Evolutionary conservation across 2,797 vertebrate genomes (phyloP), one percentile per base, ranked within the genome.

Genomic region (Lagodon rhomboides): DNA sequence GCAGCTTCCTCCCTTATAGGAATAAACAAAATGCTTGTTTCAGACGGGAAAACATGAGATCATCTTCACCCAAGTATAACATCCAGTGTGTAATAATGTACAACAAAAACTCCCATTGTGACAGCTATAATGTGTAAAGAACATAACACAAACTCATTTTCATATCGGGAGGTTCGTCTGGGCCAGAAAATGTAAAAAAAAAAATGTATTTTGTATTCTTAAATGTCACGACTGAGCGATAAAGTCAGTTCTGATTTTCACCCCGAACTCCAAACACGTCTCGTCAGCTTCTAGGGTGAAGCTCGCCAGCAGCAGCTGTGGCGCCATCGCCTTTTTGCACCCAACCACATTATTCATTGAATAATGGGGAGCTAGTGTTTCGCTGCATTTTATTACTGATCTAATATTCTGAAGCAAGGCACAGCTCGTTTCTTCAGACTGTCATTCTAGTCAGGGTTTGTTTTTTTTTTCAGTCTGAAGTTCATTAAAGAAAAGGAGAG

Each of bases 21-120:
- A 75, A 49, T 74, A 55, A 25, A 74, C 55, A 46, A 12, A 20
- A 12, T n/a, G 66, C 49, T 66, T 67, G 15, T 68, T 54, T 20
- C 20, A 38, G 60, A 17, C 6, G 51, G 27, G 17, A 30, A 17
- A 3, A 30, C 15, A 23, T 12, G 20, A 60, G 44, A 20, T 49
- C 5, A 27, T 68, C 3, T 46, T 15, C 54, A 15, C 44, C 17
- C 66, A 44, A 47, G 20, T 41, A 1, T 38, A 3, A 67, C n/a
- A 62, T 18, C 41, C n/a, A 67, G 8, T 23, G 9, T 11, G 0
- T 15, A 0, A 63, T 60, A 12, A 17, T 4, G n/a, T 12, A 6
- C 27, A 23, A 11, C 5, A 34, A 13, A 23, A 53, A 13, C 11
- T 12, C 20, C 12, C 1, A 53, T 27, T 11, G 4, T 58, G 27